These are phyloP conservation scores for Cataglyphis albicans DNA, from an alignment of 2,888 invertebrate species.

Conservation along the genomic window DNA sequence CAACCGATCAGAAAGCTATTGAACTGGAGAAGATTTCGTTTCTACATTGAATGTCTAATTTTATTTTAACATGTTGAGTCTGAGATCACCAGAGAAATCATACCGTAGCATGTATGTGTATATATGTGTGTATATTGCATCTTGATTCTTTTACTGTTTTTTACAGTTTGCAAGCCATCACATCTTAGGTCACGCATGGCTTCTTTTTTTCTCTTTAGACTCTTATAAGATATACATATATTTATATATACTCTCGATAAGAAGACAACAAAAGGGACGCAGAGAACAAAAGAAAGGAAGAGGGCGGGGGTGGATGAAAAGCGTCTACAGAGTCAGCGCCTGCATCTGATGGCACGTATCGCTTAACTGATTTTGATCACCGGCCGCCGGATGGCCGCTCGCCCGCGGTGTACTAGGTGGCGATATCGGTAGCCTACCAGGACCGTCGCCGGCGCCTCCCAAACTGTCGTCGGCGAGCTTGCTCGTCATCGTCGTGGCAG, in stretches of 20 bases:
- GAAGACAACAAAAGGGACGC: slow-evolving; percentile 45
- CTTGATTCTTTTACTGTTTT: slow-evolving; percentile 22
- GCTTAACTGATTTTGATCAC: slow-evolving; percentile 79
- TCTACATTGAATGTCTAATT: slow-evolving; percentile 63
- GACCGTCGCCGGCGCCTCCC: slow-evolving; percentile 82
- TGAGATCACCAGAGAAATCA: slow-evolving; percentile 75
- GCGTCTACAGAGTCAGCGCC: slow-evolving; percentile 80
- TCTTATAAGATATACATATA: slow-evolving; percentile 14
- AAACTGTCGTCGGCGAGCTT: slow-evolving; percentile 78
- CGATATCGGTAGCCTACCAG: slow-evolving; percentile 80
- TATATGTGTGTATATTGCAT: slow-evolving; percentile 15
- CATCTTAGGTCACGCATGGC: slow-evolving; percentile 41
- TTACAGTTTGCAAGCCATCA: slow-evolving; percentile 31
- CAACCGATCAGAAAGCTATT: not conserved
- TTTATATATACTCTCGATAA: slow-evolving; percentile 29
- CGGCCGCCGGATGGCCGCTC: slow-evolving; percentile 65
- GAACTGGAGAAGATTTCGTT: slow-evolving; percentile 16
- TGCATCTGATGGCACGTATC: slow-evolving; percentile 85
- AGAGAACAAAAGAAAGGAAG: slow-evolving; percentile 45
- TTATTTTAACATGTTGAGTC: slow-evolving; percentile 52
- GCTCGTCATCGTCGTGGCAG: slow-evolving; percentile 36
- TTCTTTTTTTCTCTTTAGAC: slow-evolving; percentile 8
- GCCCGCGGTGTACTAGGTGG: slow-evolving; percentile 82
- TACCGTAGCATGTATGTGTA: slow-evolving; percentile 38
- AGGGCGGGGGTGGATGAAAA: slow-evolving; percentile 34